Base-by-base conservation (phyloP, 2,888 invertebrate species). In the Phengaris arion region DNA sequence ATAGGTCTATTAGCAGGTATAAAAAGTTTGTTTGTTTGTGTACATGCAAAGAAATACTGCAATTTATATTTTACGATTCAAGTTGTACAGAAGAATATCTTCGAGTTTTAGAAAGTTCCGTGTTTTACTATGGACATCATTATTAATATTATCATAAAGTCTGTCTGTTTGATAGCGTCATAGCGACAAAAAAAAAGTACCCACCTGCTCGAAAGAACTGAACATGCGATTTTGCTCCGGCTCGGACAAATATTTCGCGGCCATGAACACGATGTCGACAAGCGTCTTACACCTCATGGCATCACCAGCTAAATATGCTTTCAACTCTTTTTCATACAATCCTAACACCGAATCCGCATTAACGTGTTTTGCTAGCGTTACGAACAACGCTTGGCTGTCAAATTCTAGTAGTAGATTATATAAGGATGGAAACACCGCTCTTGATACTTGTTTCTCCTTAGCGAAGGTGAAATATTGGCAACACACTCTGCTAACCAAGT, bases 181-280 rank as follows among this genome's bases (percentile, higher is more conserved):
- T 35, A 35, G 35, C 35, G 35, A 9, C 22, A 10, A 7, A 73
- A 2, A 59, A 57, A 13, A 57, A 5, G 8, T 10, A 2, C 54
- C 69, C 68, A 72, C 96, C 93, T 94, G 89, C 51, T 94, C 83
- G 75, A 97, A 90, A 0, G 93, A 92, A 45, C 92, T 86, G 78
- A 96, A 90, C 77, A 96, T 88, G 2, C 85, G 85, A 48, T 94
- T 87, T 81, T 95, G 95, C 74, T 95, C 94, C 0, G 87, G 86
- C 55, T 94, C 90, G 45, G 87, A 85, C 80, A 96, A 84, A 79
- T 95, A 94, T 54, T 90, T 89, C 77, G 96, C 83, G 74, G 96
- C 82, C 76, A 94, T 89, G 84, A 97, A 96, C 72, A 95, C 88
- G 12, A 97, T 87, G 81, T 96, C 95, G 2, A 96, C 89, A 2